Evolutionary conservation across 2,888 invertebrate species (phyloP), one percentile per base, ranked within the genome.

Genomic region (Drosophila stalkeri): DNA sequence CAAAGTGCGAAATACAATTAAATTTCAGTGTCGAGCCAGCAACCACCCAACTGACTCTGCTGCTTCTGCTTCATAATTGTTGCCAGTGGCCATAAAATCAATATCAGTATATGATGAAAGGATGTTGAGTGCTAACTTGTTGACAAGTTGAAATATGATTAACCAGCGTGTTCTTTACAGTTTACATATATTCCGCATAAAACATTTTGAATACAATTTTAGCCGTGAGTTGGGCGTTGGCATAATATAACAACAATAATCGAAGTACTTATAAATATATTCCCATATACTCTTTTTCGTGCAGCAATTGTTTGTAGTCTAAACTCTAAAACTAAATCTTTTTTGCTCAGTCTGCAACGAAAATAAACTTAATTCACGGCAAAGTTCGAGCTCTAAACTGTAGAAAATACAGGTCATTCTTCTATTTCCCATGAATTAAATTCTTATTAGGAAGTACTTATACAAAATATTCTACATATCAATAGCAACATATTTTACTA

Each of bases 1-100:
- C 43, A 74, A 66, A 64, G 60, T 60, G 49, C 47, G 57, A 67
- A 64, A 64, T 51, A 27, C 41, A 83, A 85, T 89, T 89, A 33
- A 54, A 70, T 85, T 70, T 11, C 49, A 41, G 11, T 11, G 23
- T 27, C 64, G 20, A 39, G 23, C 31, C 59, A 23, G 1, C n/a
- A 39, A 23, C 52, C 60, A 41, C 39, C 35, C 11, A n/a, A 27
- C 16, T 23, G 41, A 35, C 18, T 35, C 33, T 33, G 9, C 11
- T 8, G 23, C 35, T 18, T 18, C 44, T 5, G 41, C 16, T 20
- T 27, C n/a, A 41, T 74, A 31, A 78, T 73, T 69, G 78, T 66
- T 75, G 71, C 67, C 31, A 41, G 14, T 64, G n/a, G 11, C 44
- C 39, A 11, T 3, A 52, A 64, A 69, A 78, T 70, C 69, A 70